Percentiles rank a stretch among this genome's conserved stretches.
Evolutionary conservation across 2,888 invertebrate genomes (phyloP).

Genomic region (Polymixis lichenea): DNA sequence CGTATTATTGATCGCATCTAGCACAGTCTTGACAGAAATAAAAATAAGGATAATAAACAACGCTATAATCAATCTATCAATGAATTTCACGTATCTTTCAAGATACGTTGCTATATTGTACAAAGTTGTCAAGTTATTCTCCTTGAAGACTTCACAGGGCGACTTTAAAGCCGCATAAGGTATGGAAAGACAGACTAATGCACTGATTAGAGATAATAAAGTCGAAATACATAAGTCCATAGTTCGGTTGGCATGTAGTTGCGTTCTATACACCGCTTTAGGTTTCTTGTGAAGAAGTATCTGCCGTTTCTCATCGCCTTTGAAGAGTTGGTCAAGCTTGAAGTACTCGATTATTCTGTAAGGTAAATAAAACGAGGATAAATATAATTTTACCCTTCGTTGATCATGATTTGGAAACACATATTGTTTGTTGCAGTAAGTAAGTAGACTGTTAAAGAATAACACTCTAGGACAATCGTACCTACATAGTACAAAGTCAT

Average conservation of each 20-base stretch:
- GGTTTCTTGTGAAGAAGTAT: slow-evolving; percentile 66
- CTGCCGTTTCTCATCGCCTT: slow-evolving; percentile 63
- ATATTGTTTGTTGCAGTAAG: not conserved
- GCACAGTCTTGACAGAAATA: slow-evolving; percentile 65
- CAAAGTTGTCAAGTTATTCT: slow-evolving; percentile 51
- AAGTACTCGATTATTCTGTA: slow-evolving; percentile 72
- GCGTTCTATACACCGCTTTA: slow-evolving; percentile 64
- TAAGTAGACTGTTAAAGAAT: not conserved
- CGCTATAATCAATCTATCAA: slow-evolving; percentile 73
- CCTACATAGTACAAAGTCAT: not conserved
- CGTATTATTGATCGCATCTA: slow-evolving; percentile 74
- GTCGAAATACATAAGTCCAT: slow-evolving; percentile 73
- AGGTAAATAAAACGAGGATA: slow-evolving; percentile 27
- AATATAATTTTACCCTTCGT: not conserved
- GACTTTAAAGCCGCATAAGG: slow-evolving; percentile 71
- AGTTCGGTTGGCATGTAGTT: slow-evolving; percentile 64
- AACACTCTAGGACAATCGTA: not conserved
- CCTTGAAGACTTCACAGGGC: slow-evolving; percentile 72
- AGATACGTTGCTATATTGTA: slow-evolving; percentile 64
- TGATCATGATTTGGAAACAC: not conserved
- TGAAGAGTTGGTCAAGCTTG: slow-evolving; percentile 62
- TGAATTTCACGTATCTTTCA: slow-evolving; percentile 66
- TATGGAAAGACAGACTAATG: slow-evolving; percentile 73
- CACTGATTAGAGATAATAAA: slow-evolving; percentile 72
- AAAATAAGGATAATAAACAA: slow-evolving; percentile 68